Conservation (phyloP, 35 echinoderm and acorn worm genomes). For the Patiria miniata region DNA sequence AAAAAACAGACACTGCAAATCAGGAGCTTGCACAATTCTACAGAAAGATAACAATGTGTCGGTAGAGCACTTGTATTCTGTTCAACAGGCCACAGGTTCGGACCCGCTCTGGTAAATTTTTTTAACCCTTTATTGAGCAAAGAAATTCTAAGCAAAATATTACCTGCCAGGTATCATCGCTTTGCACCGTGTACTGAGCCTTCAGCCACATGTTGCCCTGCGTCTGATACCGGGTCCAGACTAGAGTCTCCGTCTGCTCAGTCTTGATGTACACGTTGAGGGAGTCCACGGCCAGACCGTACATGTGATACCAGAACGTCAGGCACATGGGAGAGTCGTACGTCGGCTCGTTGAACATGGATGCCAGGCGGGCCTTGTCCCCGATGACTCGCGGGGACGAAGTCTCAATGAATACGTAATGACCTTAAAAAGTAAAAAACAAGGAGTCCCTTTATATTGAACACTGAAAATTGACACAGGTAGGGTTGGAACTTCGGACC, state of each 20-base stretch:
- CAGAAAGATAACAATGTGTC: too few relatives aligned
- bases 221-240: conserved; percentile 72
- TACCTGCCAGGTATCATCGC: conserved; percentile 43
- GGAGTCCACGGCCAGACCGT: conserved; percentile 55
- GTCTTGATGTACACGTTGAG: conserved; percentile 69
- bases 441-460: too few relatives aligned
- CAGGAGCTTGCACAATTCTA: too few relatives aligned
- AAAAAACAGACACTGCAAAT: too few relatives aligned
- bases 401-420: conserved; percentile 82
- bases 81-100: too few relatives aligned
- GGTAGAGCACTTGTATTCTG: too few relatives aligned
- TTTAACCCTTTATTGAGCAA: too few relatives aligned
- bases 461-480: too few relatives aligned
- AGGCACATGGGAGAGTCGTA: conserved; percentile 45
- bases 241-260: conserved; percentile 50
- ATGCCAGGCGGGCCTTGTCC: conserved; percentile 55
- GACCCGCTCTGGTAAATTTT: too few relatives aligned
- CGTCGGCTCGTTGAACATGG: conserved; percentile 18
- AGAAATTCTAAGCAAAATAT: not conserved
- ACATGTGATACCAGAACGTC: conserved; percentile 94
- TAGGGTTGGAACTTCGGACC: too few relatives aligned
- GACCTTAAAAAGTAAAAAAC: conserved; percentile 48
- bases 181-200: conserved; percentile 39
- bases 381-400: conserved; percentile 4
- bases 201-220: conserved; percentile 87